These are phyloP conservation scores for Marronus borbonicus DNA, from an alignment of 2,888 invertebrate genomes.

Conservation along the genomic window DNA sequence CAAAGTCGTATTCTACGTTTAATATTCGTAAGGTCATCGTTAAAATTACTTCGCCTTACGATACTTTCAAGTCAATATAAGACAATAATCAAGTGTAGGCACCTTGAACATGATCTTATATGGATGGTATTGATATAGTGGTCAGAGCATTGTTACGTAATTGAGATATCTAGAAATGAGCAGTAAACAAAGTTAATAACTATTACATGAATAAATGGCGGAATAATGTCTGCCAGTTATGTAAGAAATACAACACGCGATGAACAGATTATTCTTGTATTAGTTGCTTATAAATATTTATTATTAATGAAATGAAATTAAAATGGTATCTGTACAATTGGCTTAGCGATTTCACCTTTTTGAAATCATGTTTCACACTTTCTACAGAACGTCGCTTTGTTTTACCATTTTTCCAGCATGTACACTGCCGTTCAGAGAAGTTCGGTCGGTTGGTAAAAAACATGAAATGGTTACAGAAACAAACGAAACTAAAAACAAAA, in stretches of 20 bases:
- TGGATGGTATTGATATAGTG: neutral
- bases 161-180: neutral
- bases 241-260: neutral
- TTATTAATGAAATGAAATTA: too few relatives aligned
- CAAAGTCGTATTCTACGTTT: neutral
- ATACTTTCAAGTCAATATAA: neutral
- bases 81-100: neutral
- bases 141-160: slow-evolving; percentile 15
- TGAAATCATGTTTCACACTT: too few relatives aligned
- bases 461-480: too few relatives aligned
- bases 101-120: slow-evolving; percentile 23
- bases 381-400: too few relatives aligned
- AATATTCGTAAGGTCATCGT: neutral
- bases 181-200: neutral
- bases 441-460: too few relatives aligned
- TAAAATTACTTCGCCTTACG: neutral
- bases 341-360: too few relatives aligned
- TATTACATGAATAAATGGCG: neutral
- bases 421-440: too few relatives aligned
- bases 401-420: too few relatives aligned
- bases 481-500: too few relatives aligned
- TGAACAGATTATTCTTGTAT: too few relatives aligned
- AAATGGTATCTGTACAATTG: too few relatives aligned
- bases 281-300: neutral
- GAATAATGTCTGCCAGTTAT: neutral